phyloP scores from a whole-genome alignment of 2,113 vertebrate species.

The Ursus arctos region DNA sequence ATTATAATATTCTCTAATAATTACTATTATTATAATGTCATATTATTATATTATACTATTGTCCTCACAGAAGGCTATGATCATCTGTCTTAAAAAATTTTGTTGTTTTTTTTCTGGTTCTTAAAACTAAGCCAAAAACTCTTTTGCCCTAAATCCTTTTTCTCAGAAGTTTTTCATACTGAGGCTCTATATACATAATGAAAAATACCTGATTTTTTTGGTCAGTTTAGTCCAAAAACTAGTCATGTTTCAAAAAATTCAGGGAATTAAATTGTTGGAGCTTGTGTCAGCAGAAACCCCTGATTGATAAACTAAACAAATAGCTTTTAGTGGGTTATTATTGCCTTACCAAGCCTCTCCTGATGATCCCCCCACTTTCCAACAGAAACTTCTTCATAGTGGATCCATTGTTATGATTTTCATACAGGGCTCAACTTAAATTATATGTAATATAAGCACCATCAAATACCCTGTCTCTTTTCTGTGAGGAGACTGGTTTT shows the following conservation, averaged over 20 bases:
- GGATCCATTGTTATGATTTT: constrained; percentile 70
- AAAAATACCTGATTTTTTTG: constrained; percentile 63
- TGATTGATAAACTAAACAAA: constrained; percentile 73
- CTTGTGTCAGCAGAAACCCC: constrained; percentile 56
- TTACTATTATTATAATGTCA: not conserved
- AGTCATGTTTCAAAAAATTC: constrained; percentile 59
- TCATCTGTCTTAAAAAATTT: not conserved
- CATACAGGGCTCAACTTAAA: constrained; percentile 48
- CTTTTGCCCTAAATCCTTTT: constrained; percentile 23
- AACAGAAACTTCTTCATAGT: constrained; percentile 55
- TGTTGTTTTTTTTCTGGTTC: not conserved
- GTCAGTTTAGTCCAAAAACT: constrained; percentile 26
- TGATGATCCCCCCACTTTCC: not conserved
- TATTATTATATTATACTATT: not conserved
- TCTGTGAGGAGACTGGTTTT: constrained; percentile 31
- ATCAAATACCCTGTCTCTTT: constrained; percentile 34
- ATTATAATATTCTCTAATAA: not conserved
- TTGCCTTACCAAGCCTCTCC: constrained; percentile 51
- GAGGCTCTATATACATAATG: constrained; percentile 14
- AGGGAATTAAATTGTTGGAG: constrained; percentile 59
- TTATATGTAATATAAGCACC: constrained; percentile 61
- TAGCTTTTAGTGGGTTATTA: constrained; percentile 67
- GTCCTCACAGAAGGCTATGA: not conserved
- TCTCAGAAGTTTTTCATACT: not conserved
- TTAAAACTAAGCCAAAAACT: not conserved